Evolutionary conservation across 1,140 invertebrate species (phyloP).

Genomic region (Archivesica marissinica): DNA sequence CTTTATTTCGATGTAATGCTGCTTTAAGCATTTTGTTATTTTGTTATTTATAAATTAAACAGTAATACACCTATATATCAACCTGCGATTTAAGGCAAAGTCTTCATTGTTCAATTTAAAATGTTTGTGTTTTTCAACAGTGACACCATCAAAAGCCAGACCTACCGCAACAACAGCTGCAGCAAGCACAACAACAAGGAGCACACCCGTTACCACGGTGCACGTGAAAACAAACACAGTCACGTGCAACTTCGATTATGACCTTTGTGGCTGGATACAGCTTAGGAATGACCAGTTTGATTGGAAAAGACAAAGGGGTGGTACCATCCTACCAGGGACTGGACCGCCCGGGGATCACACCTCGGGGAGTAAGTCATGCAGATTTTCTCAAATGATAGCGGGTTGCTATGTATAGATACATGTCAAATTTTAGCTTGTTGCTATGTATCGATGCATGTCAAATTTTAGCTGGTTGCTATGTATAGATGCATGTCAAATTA

Average conservation of each 20-base stretch:
- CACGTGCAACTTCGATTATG: constrained; percentile 89
- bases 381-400: no score
- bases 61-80: no score
- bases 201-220: constrained; percentile 30
- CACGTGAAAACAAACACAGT: constrained; percentile 31
- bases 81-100: neutral
- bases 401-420: no score
- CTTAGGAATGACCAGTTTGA: constrained; percentile 90
- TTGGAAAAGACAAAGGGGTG: constrained; percentile 88
- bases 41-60: no score
- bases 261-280: constrained; percentile 90
- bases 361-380: constrained; percentile 68
- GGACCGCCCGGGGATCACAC: constrained; percentile 74
- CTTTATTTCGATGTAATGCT: no score
- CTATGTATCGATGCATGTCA: no score
- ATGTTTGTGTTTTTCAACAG: constrained; percentile 13
- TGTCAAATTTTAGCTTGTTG: no score
- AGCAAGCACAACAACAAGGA: constrained; percentile 43
- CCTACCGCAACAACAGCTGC: constrained; percentile 51
- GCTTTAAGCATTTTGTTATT: no score
- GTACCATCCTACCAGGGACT: constrained; percentile 84
- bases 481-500: no score
- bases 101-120: neutral
- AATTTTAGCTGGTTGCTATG: no score
- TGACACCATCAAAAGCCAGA: constrained; percentile 54